A percentile compares a stretch with the other conserved stretches of the same genome.
Conservation (phyloP, 2,797 vertebrate genomes). For the Gadopsis bispinosus region DNA sequence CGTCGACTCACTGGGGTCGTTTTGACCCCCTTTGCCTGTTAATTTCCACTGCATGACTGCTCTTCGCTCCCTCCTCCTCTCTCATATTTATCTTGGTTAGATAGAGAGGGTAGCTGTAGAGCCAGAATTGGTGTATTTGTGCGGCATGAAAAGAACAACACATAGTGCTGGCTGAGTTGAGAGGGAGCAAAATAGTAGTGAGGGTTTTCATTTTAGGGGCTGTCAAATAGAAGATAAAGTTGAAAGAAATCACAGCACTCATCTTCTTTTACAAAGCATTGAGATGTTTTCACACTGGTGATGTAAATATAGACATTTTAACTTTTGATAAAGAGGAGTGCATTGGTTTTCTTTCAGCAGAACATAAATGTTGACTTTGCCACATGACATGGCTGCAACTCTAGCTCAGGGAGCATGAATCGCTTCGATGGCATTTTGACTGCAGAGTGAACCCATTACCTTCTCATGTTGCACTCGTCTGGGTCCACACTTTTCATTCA, state of each 20-base stretch:
- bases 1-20: conserved; percentile 11
- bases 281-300: conserved; percentile 27
- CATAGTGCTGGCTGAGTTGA: conserved; percentile 4
- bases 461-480: conserved; percentile 57
- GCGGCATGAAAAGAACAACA: conserved; percentile 34
- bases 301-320: conserved; percentile 50
- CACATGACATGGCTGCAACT: conserved; percentile 25
- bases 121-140: conserved; percentile 44
- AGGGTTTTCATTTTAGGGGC: conserved; percentile 37
- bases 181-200: conserved; percentile 27
- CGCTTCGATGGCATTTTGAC: conserved; percentile 44
- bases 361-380: conserved; percentile 46
- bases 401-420: conserved; percentile 35
- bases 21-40: conserved; percentile 55
- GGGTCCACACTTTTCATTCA: conserved; percentile 59
- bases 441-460: conserved; percentile 57
- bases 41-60: conserved; percentile 50
- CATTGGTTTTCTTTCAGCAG: conserved; percentile 32
- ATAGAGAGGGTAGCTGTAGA: conserved; percentile 25
- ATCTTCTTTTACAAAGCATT: conserved; percentile 30
- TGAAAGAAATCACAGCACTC: conserved; percentile 42
- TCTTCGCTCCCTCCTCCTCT: conserved; percentile 10
- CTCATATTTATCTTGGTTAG: conserved; percentile 40
- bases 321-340: conserved; percentile 19
- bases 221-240: conserved; percentile 50